Evolutionary conservation across 2,113 vertebrate species (phyloP).

Genomic region (Odontesthes bonariensis): DNA sequence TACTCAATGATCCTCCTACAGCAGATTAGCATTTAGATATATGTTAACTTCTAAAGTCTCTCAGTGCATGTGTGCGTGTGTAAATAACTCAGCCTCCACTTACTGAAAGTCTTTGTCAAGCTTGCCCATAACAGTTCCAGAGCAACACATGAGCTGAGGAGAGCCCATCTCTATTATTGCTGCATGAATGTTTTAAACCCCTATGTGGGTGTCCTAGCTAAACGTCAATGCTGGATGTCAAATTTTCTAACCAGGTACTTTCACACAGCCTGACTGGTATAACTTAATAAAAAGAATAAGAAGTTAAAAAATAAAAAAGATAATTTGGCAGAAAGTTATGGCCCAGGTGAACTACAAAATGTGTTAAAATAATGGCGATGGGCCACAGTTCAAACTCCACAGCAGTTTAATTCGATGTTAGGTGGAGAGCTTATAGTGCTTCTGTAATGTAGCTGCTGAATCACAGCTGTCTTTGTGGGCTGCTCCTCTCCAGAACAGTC

Average conservation of each 20-base stretch:
- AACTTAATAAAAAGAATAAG: neutral
- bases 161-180: slow-evolving; percentile 10
- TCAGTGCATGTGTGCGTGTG: neutral
- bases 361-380: slow-evolving; percentile 28
- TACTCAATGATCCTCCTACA: neutral
- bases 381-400: slow-evolving; percentile 28
- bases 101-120: neutral
- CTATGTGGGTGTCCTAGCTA: slow-evolving; percentile 26
- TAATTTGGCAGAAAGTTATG: slow-evolving; percentile 25
- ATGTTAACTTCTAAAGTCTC: slow-evolving; percentile 13
- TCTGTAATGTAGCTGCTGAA: slow-evolving; percentile 55
- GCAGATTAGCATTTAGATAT: slow-evolving; percentile 7
- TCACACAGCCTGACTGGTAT: neutral
- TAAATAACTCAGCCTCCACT: slow-evolving; percentile 8
- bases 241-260: neutral
- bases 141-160: neutral
- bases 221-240: slow-evolving; percentile 26
- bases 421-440: slow-evolving; percentile 14
- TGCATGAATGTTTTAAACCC: slow-evolving; percentile 28
- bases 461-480: slow-evolving; percentile 43
- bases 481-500: slow-evolving; percentile 37
- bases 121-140: slow-evolving; percentile 8
- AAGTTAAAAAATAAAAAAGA: slow-evolving; percentile 7
- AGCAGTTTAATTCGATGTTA: slow-evolving; percentile 37
- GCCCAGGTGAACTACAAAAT: slow-evolving; percentile 11